phyloP scores from a whole-genome alignment of 2,113 vertebrate genomes.

The Pagrus major region DNA sequence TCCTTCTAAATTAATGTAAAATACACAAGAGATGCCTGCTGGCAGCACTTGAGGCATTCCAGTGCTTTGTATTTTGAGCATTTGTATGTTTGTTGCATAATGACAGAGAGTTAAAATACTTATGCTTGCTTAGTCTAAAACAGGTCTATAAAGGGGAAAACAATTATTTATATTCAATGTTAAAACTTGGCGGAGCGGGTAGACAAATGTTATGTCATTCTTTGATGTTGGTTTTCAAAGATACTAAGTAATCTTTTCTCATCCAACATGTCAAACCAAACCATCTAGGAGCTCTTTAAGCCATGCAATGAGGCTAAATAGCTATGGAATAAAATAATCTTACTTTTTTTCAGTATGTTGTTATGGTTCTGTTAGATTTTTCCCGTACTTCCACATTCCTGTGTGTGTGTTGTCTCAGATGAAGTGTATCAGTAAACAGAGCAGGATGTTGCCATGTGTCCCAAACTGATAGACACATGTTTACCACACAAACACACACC shows the following conservation, averaged over 20 bases:
- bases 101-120: neutral
- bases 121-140: neutral
- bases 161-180: neutral
- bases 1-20: conserved; percentile 20
- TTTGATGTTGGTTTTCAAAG: neutral
- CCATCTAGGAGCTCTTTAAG: neutral
- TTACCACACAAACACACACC: conserved; percentile 63
- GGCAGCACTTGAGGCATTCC: neutral
- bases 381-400: conserved; percentile 2
- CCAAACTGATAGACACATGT: conserved; percentile 52
- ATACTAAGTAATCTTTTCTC: neutral
- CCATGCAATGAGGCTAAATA: neutral
- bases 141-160: neutral
- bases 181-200: neutral
- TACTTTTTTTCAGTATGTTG: neutral
- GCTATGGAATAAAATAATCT: neutral
- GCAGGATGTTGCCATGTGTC: conserved; percentile 48
- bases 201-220: neutral
- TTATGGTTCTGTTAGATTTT: neutral
- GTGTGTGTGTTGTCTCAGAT: neutral
- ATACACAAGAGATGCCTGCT: neutral
- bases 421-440: conserved; percentile 54
- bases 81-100: neutral
- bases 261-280: neutral
- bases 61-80: neutral